These are phyloP conservation scores for Aurelia aurita DNA, from an alignment of 30 jellyfish, hydroid and myxozoan genomes.

Conservation along the genomic window DNA sequence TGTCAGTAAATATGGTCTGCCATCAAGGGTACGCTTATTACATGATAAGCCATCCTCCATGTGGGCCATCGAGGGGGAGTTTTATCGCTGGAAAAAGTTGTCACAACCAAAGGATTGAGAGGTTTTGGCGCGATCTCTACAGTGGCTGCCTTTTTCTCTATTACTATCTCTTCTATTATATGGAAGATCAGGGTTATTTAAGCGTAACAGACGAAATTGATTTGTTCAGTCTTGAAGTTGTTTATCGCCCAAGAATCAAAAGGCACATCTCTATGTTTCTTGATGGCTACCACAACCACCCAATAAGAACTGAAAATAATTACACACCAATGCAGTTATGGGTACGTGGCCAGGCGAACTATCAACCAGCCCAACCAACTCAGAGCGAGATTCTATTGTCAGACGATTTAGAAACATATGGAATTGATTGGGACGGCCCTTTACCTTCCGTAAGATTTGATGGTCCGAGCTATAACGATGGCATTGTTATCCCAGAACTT, in stretches of 20 bases:
- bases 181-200: constrained; percentile 21
- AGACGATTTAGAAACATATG: constrained; percentile 9
- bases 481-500: constrained; percentile 27
- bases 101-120: constrained; percentile 51
- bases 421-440: constrained; percentile 55
- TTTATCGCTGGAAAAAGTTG: constrained; percentile 62
- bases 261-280: constrained; percentile 9
- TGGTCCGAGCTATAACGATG: background rate
- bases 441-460: background rate
- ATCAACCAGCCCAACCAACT: background rate
- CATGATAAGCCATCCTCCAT: constrained; percentile 32
- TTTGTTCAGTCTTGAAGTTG: constrained; percentile 13
- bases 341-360: constrained; percentile 25
- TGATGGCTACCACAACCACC: constrained; percentile 42
- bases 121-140: constrained; percentile 50
- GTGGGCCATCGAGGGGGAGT: constrained; percentile 63
- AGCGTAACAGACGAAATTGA: constrained; percentile 5
- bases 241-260: constrained; percentile 19
- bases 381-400: too few relatives aligned
- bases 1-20: constrained; percentile 23
- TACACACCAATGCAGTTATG: constrained; percentile 41
- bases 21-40: constrained; percentile 48
- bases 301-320: constrained; percentile 33
- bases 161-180: constrained; percentile 17
- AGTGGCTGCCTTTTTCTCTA: constrained; percentile 11